These are phyloP conservation scores for Baronia brevicornis DNA, from an alignment of 2,888 invertebrate genomes.

Conservation along the genomic window DNA sequence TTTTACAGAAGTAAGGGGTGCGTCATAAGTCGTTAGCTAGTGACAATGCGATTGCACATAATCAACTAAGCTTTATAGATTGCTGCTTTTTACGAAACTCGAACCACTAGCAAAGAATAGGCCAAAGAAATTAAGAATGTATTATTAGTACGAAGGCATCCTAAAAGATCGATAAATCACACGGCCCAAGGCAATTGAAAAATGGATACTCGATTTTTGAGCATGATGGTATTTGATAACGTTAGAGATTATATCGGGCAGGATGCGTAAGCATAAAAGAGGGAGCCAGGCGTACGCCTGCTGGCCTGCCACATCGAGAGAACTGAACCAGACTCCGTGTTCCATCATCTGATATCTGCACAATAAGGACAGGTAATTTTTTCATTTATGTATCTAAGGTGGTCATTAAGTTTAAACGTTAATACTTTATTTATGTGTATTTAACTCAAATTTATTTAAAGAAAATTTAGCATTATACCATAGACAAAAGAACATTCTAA, in stretches of 20 bases:
- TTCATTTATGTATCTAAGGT: too few relatives aligned
- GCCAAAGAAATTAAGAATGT: slow-evolving; percentile 72
- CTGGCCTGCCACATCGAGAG: slow-evolving; percentile 58
- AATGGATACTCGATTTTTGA: slow-evolving; percentile 71
- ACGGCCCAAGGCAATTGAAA: slow-evolving; percentile 70
- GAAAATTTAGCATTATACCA: too few relatives aligned
- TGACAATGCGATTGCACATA: slow-evolving; percentile 70
- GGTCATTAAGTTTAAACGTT: too few relatives aligned
- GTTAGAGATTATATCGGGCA: slow-evolving; percentile 59
- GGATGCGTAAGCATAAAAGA: slow-evolving; percentile 73
- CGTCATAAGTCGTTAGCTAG: slow-evolving; percentile 63
- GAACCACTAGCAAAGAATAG: slow-evolving; percentile 64
- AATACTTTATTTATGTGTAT: too few relatives aligned
- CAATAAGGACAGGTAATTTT: slow-evolving; percentile 46
- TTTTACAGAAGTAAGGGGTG: slow-evolving; percentile 69
- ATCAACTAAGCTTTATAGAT: slow-evolving; percentile 51
- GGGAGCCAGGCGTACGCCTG: slow-evolving; percentile 67
- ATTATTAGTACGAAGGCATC: slow-evolving; percentile 59
- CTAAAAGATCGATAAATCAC: slow-evolving; percentile 65
- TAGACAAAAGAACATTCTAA: too few relatives aligned
- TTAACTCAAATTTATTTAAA: too few relatives aligned
- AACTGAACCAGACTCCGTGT: slow-evolving; percentile 48
- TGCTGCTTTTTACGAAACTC: slow-evolving; percentile 44
- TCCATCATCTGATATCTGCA: slow-evolving; percentile 59
- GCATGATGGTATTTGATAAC: slow-evolving; percentile 59